Evolutionary conservation across 2,797 vertebrate species (phyloP), one percentile per base, ranked within the genome.

Genomic region (Enteromius mattozi): DNA sequence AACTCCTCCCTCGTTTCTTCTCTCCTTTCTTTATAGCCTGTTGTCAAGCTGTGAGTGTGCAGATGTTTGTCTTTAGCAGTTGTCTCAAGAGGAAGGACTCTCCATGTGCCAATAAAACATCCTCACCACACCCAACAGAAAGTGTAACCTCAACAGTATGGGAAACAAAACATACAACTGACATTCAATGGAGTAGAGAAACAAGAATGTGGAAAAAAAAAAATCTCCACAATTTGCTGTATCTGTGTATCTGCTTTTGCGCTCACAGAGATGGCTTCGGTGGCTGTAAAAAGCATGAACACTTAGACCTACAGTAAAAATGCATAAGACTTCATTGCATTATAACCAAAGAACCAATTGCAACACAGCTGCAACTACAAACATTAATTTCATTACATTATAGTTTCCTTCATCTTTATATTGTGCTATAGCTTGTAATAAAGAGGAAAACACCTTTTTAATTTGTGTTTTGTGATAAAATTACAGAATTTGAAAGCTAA

Each of bases 61-160:
- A 94, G 93, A 94, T 95, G 93, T 93, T 94, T 88, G 80, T 78
- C 86, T 92, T 91, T 87, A 92, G 87, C 86, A 78, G 90, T 88
- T 81, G 83, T 91, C 88, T 93, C 89, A 88, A 87, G 89, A 88
- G 89, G 85, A 71, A 80, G 86, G 86, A 87, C 84, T 88, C 91
- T 92, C 89, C 88, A 87, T 92, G 93, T 92, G 90, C 93, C 93
- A 92, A 91, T 87, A 91, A 92, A 93, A 89, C 85, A 89, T 87
- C 85, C 85, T 83, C 87, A 82, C 79, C 89, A 91, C 88, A 88
- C 90, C 81, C 65, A 87, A 68, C 72, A 80, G 81, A 85, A 86
- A 83, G 85, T 30, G 81, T 91, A 88, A 89, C 85, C 85, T 78
- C 79, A 86, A 81, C 66, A 45, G 12, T 69, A 77, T 85, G 71